A percentile compares a stretch with the other conserved stretches of the same genome.
Conservation (phyloP, 2,797 vertebrate genomes). For the Catostomus latipinnis region DNA sequence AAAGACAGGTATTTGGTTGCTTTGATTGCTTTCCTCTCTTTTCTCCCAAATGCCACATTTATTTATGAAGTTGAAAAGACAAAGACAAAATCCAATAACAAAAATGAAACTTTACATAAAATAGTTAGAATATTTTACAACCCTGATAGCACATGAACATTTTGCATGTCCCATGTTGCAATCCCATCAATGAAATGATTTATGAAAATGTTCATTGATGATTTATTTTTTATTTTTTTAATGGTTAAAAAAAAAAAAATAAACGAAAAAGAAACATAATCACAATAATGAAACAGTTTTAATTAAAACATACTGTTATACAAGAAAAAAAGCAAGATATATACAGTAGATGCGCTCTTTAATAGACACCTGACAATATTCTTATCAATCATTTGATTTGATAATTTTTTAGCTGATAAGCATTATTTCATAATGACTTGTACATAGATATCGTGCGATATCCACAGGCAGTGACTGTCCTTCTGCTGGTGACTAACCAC, state of each 20-base stretch:
- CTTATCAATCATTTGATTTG: background rate
- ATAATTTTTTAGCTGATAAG: background rate
- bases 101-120: background rate
- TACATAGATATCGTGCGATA: background rate
- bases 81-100: background rate
- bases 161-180: background rate
- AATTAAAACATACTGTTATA: no score
- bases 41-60: background rate
- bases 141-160: background rate
- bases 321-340: no score
- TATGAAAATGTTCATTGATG: no score
- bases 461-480: no score
- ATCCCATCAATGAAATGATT: no score
- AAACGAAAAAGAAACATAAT: no score
- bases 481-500: background rate
- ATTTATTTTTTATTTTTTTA: no score
- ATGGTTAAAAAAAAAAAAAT: no score
- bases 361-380: no score
- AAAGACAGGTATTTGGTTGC: conserved; percentile 27
- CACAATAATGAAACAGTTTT: no score
- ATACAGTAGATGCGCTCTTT: no score
- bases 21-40: background rate
- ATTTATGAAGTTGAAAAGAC: background rate
- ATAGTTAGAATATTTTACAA: background rate
- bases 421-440: background rate